Conservation (phyloP, 2,797 vertebrate genomes). For the Acanthiza pusilla region DNA sequence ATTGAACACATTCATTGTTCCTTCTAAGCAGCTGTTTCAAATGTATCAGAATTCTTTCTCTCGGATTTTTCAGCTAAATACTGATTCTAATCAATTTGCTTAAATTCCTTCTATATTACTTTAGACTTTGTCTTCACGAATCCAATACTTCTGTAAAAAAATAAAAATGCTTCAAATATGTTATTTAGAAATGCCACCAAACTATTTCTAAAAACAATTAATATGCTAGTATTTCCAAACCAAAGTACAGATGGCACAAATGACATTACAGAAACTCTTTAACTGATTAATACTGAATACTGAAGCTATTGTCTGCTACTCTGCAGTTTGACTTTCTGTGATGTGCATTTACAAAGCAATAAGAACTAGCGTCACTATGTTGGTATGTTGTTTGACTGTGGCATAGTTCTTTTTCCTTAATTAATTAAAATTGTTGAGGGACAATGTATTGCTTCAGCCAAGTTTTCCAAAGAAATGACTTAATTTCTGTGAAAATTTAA, state of each 20-base stretch:
- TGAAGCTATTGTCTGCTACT: constrained; percentile 31
- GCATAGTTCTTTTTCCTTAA: constrained; percentile 40
- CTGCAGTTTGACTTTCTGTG: not conserved
- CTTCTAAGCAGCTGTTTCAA: constrained; percentile 58
- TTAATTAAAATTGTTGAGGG: constrained; percentile 59
- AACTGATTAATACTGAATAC: constrained; percentile 23
- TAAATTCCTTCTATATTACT: constrained; percentile 52
- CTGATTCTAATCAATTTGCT: constrained; percentile 56
- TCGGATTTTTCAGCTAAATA: constrained; percentile 54
- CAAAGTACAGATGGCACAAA: constrained; percentile 51
- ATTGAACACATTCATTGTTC: constrained; percentile 7
- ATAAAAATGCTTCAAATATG: not conserved
- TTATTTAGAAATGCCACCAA: constrained; percentile 36
- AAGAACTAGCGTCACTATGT: constrained; percentile 29
- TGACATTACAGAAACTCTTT: constrained; percentile 39
- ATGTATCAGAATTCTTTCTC: constrained; percentile 48
- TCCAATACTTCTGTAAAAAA: constrained; percentile 20
- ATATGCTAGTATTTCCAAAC: constrained; percentile 22
- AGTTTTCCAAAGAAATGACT: constrained; percentile 51
- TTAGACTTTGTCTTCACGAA: constrained; percentile 39
- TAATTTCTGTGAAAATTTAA: constrained; percentile 53
- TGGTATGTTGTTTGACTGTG: constrained; percentile 47
- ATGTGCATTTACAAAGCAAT: constrained; percentile 51
- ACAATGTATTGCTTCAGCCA: constrained; percentile 53
- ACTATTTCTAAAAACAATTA: constrained; percentile 58